phyloP scores from a whole-genome alignment of 2,797 vertebrate species.

The Myotis daubentonii region DNA sequence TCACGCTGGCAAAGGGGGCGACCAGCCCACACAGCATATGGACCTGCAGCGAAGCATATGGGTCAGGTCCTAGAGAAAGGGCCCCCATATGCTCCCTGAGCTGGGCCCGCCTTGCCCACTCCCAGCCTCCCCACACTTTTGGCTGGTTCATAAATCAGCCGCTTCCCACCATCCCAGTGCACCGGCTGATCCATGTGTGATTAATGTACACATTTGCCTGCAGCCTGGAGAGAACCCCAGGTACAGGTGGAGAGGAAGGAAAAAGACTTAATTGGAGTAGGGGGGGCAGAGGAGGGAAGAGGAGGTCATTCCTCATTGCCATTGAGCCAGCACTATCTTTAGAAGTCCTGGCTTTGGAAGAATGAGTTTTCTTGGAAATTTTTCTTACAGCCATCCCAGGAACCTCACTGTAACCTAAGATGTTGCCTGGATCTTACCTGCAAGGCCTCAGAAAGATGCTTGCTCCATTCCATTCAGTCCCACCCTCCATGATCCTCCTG shows the following conservation, averaged over 20 bases:
- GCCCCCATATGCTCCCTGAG: slow-evolving; percentile 85
- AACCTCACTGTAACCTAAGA: background rate
- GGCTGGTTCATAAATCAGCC: slow-evolving; percentile 86
- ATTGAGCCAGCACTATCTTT: slow-evolving; percentile 72
- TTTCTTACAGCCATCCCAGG: slow-evolving; percentile 61
- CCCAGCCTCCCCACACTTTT: slow-evolving; percentile 79
- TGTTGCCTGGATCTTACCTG: background rate
- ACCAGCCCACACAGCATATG: slow-evolving; percentile 84
- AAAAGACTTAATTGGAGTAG: slow-evolving; percentile 81
- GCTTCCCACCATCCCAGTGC: slow-evolving; percentile 81
- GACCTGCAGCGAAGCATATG: slow-evolving; percentile 86
- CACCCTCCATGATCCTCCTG: background rate
- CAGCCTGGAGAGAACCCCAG: slow-evolving; percentile 85
- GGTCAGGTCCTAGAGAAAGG: slow-evolving; percentile 82
- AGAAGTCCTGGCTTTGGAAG: slow-evolving; percentile 56
- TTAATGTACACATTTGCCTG: slow-evolving; percentile 85
- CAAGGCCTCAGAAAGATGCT: background rate
- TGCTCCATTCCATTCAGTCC: background rate
- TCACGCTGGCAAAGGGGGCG: background rate
- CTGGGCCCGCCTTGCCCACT: slow-evolving; percentile 76
- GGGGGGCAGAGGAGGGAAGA: slow-evolving; percentile 52
- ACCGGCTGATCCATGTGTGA: slow-evolving; percentile 83
- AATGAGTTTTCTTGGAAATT: slow-evolving; percentile 81
- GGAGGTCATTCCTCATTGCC: slow-evolving; percentile 78
- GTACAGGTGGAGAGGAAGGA: slow-evolving; percentile 84